These are phyloP conservation scores for Oncopeltus fasciatus DNA, from an alignment of 1,140 invertebrate genomes.

Conservation along the genomic window DNA sequence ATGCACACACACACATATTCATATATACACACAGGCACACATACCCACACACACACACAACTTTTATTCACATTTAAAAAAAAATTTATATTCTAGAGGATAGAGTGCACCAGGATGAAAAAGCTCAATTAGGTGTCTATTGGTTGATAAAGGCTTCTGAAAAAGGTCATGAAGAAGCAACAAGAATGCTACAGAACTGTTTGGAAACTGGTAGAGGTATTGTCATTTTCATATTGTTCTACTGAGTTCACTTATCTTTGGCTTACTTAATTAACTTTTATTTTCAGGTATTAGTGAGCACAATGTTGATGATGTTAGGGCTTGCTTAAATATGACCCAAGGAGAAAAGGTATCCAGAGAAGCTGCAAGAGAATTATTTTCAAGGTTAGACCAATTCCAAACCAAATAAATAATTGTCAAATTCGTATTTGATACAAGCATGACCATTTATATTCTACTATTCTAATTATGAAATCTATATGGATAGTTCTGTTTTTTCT, in stretches of 20 bases:
- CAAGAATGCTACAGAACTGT: slow-evolving; percentile 61
- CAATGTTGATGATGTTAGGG: slow-evolving; percentile 67
- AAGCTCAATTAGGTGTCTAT: slow-evolving; percentile 55
- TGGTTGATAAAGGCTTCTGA: slow-evolving; percentile 81
- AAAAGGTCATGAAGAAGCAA: slow-evolving; percentile 75
- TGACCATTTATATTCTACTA: no score
- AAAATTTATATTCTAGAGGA: slow-evolving; percentile 31
- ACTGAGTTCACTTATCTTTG: neutral
- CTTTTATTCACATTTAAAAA: neutral
- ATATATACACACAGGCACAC: no score
- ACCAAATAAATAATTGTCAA: no score
- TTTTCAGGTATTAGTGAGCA: slow-evolving; percentile 55
- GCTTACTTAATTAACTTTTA: neutral
- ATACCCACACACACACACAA: neutral
- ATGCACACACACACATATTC: no score
- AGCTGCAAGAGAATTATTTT: slow-evolving; percentile 71
- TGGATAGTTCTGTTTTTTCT: neutral
- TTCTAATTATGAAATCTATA: neutral
- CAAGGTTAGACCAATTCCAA: no score
- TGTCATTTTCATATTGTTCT: slow-evolving; percentile 11
- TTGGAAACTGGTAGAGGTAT: slow-evolving; percentile 50
- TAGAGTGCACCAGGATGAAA: slow-evolving; percentile 42
- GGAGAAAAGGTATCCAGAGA: slow-evolving; percentile 71
- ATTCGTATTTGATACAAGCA: no score
- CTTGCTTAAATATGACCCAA: slow-evolving; percentile 63